Conservation (phyloP, 2,888 invertebrate species). For the Drosophila fungiperda region DNA sequence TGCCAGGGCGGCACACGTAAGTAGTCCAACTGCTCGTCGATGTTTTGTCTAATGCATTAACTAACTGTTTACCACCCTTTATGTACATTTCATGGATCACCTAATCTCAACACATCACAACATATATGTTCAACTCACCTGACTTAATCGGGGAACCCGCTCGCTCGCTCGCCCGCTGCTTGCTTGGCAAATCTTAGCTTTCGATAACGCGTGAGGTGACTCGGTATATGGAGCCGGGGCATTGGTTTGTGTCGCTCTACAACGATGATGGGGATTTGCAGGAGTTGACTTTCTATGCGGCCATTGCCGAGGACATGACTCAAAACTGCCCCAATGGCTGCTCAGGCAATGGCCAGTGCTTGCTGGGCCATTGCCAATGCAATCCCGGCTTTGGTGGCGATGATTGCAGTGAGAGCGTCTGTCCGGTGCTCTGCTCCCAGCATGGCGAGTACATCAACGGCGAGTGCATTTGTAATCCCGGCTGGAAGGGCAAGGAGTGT, state of each 20-base stretch:
- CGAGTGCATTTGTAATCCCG: constrained; percentile 98
- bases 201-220: constrained; percentile 96
- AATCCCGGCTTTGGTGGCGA: constrained; percentile 98
- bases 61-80: constrained; percentile 50
- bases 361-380: constrained; percentile 97
- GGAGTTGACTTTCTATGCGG: constrained; percentile 93
- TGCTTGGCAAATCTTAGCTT: constrained; percentile 84
- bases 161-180: not conserved
- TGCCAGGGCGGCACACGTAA: constrained; percentile 94
- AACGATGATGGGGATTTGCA: constrained; percentile 97
- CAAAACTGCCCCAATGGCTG: constrained; percentile 98
- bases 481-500: constrained; percentile 99
- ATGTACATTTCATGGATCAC: constrained; percentile 56
- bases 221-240: constrained; percentile 97
- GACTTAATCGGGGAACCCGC: not conserved
- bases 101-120: constrained; percentile 18
- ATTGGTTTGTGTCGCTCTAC: constrained; percentile 98
- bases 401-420: constrained; percentile 99
- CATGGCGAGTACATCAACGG: constrained; percentile 98
- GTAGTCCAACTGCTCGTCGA: constrained; percentile 83
- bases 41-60: constrained; percentile 46
- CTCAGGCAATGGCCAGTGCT: constrained; percentile 98
- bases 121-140: constrained; percentile 5
- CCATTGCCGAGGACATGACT: constrained; percentile 95
- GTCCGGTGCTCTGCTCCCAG: constrained; percentile 98